phyloP scores from a whole-genome alignment of 2,888 invertebrate genomes.

The Polymixis flavicincta region DNA sequence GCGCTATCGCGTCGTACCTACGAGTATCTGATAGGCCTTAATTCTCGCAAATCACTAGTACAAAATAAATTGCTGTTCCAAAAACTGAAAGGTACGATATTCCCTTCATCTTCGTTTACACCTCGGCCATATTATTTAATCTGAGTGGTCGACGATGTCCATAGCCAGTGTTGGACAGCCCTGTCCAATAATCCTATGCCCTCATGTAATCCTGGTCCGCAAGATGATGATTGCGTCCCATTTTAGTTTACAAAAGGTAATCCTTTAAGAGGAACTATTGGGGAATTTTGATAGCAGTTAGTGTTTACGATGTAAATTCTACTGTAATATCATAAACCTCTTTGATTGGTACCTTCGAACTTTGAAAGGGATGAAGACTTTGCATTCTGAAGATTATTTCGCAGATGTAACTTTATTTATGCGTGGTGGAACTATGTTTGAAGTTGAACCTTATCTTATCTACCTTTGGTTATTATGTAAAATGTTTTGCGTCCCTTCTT shows the following conservation, averaged over 20 bases:
- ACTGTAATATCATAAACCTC: slow-evolving; percentile 89
- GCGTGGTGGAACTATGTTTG: slow-evolving; percentile 50
- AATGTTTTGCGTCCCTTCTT: slow-evolving; percentile 44
- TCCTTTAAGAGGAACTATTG: slow-evolving; percentile 88
- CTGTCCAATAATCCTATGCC: slow-evolving; percentile 74
- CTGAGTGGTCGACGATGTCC: background rate
- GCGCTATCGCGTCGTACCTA: no score
- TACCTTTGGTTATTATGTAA: slow-evolving; percentile 42
- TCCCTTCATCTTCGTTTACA: background rate
- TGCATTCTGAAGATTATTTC: slow-evolving; percentile 66
- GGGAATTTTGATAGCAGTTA: slow-evolving; percentile 85
- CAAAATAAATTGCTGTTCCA: background rate
- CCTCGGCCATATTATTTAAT: background rate
- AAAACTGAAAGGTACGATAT: background rate
- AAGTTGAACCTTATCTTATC: slow-evolving; percentile 60
- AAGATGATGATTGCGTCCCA: slow-evolving; percentile 90
- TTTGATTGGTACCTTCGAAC: slow-evolving; percentile 86
- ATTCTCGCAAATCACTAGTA: background rate
- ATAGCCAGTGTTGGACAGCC: slow-evolving; percentile 42
- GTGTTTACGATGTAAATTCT: slow-evolving; percentile 90
- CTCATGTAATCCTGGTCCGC: slow-evolving; percentile 86
- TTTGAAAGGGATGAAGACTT: slow-evolving; percentile 80
- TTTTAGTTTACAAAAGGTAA: slow-evolving; percentile 91
- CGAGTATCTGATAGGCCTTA: background rate
- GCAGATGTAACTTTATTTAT: slow-evolving; percentile 57